Base-by-base conservation (phyloP, 2,797 vertebrate genomes). In the Halcyon badia region DNA sequence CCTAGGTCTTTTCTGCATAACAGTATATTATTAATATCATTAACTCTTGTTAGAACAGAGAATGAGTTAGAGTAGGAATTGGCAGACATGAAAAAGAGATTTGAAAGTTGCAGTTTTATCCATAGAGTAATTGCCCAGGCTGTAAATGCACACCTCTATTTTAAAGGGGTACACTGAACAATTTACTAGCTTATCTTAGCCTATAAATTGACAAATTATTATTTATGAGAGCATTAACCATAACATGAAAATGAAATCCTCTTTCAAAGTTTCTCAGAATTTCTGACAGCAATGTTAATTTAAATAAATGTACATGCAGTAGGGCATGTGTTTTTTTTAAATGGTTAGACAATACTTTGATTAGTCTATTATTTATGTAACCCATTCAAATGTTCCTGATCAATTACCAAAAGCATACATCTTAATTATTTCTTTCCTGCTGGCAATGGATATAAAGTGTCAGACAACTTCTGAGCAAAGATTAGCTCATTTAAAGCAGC, bases 331-430 rank as follows among this genome's bases (percentile, higher is more conserved):
- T 22, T 77, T 83, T 94, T 69, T 90, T 69, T 54, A 72, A 96
- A 81, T 19, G 3, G 1, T 86, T 86, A 90, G 79, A 96, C 75
- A 92, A 90, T 93, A 81, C 79, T 86, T 95, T 95, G 95, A 97
- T 95, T 96, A 92, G 83, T 91, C 92, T 90, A 81, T 97, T 96
- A 97, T 96, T 97, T 97, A 94, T 94, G 91, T 94, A 96, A 95
- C 79, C 86, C 79, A 95, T 84, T 96, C 91, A 94, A 91, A 96
- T 87, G 30, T 76, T 97, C 88, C 77, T 42, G 51, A 93, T 88
- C 95, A 95, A 90, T 96, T 96, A 96, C 37, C 44, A 93, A 91
- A 95, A 69, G 44, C 79, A 94, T 94, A 71, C 5, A 70, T 96
- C 93, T 97, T 90, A 89, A 94, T 97, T 97, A 95, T 76, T 90